Evolutionary conservation across 1,140 invertebrate species (phyloP), one percentile per base, ranked within the genome.

Genomic region (Brachionus paranguensis): DNA sequence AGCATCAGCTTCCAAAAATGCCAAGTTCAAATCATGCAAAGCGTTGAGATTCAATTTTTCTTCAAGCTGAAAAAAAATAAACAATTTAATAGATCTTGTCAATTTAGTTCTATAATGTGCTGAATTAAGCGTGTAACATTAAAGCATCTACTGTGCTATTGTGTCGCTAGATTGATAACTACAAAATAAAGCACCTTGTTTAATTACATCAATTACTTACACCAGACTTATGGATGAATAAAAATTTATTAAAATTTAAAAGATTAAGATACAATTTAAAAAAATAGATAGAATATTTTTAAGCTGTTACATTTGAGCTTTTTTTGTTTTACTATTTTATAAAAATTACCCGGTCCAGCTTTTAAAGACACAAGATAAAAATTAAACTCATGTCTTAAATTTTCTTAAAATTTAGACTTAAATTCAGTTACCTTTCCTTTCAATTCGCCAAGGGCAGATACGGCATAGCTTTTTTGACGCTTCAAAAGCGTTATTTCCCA

Each of bases 1-100:
- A 6, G 85, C 85, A 85, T 89, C 87, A 60, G 88, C 88, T 60
- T 86, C 81, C 2, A 85, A 85, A 85, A 89, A 89, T 27, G 88
- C 88, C 81, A 86, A 83, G 85, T 89, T 88, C 43, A 89, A 85
- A 70, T 86, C 86, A 84, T 89, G 87, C 6, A 89, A 84, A 37
- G 88, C 87, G 53, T 88, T 87, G 27, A 89, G 86, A 84, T 87
- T 87, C 37, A 89, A 88, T 85, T 87, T 87, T 76, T 89, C 89
- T 84, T 89, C 89, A 65, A 89, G 88, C 89, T 89, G 78, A 55
- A 87, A 86, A 45, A 45, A 50, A 24, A 24, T 24, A 24, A 50
- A 50, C 5, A 37, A 37, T 37, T 37, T 7, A 37, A 3, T 37
- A 7, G 33, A 37, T 7, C 6, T 37, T 37, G 33, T 37, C 33